Base-by-base conservation (phyloP, 1,140 invertebrate species). In the Nebria ingens region DNA sequence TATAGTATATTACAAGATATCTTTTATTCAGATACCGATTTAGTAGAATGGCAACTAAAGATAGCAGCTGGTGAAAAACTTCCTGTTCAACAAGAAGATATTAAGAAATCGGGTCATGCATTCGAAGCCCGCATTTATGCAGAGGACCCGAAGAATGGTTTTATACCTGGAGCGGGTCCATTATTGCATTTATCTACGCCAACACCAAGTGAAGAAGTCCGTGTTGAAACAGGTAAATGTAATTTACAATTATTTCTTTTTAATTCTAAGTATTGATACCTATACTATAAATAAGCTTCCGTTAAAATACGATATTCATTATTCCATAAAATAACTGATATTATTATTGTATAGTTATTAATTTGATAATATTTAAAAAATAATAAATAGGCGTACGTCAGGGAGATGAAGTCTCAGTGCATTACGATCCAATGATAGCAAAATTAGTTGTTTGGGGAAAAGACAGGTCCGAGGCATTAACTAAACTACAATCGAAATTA, bases 391-490 rank as follows among this genome's bases (percentile, higher is more conserved):
- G 74, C 11, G 85, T 90, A 0, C 70, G 81, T 1, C 76, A 89
- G 68, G 84, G 84, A 0, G 86, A 90, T 58, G 87, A 96, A 68
- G 94, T 99, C 0, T 94, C 93, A 0, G 90, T 99, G 1, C 87
- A 97, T 76, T 99, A 99, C 71, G 97, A 99, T 75, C 97, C 97
- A 1, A 98, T 99, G 96, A 98, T 99, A 64, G 96, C 97, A 0
- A 99, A 99, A 75, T 73, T 99, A 13, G 86, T 98, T 0, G 93
- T 97, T 15, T 98, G 93, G 93, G 93, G 87, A 2, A 77, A 84
- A 58, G 83, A 96, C 68, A 78, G 97, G 61, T 69, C 69, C 6
- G 83, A 88, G 65, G 95, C 96, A 1, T 77, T 99, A 0, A 80
- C 78, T 21, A 89, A 87, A 66, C 79, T 97, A 23, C 76, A 81